Base-by-base conservation (phyloP, 1,140 invertebrate genomes). In the Drosophila gunungcola region DNA sequence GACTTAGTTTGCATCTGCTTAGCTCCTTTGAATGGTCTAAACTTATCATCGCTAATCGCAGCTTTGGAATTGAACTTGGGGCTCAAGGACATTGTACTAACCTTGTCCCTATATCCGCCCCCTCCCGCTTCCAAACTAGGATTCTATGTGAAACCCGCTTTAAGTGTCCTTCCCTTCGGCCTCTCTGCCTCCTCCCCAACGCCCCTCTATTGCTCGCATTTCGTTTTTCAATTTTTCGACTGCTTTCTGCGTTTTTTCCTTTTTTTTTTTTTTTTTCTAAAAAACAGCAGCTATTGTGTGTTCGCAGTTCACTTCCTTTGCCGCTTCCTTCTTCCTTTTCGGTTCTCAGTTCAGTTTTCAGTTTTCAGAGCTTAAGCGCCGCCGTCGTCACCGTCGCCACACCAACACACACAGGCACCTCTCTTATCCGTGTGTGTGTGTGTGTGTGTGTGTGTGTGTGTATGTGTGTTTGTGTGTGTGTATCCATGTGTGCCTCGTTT, bases 291-390 rank as follows among this genome's bases (percentile, higher is more conserved):
- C 49, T 69, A 53, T 67, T 54, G 42, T 48, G 48, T 43, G 78
- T 43, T 78, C 62, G 75, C 69, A 41, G 68, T 83, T 79, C 70
- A 84, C 81, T 84, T 80, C 78, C 81, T 78, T 85, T 74, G 78
- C 78, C 80, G 83, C 82, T 86, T 85, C 74, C 82, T 86, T 86
- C 74, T 82, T 82, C 79, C 69, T 79, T 88, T 78, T 58, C 46
- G 49, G 58, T 73, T 73, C 34, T 53, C 41, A 41, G 39, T 61
- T 57, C 34, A n/a, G 27, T 46, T 48, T 68, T 73, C 49, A 46
- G 68, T 68, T 70, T 70, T 39, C 64, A 62, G 51, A 60, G 65
- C 65, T 76, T 83, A 86, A 83, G 79, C 82, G 82, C 82, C 82
- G 82, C 61, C 73, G 67, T 61, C 73, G 75, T 63, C 68, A 58